Base-by-base conservation (phyloP, 2,888 invertebrate species). In the Epinotia ramella region DNA sequence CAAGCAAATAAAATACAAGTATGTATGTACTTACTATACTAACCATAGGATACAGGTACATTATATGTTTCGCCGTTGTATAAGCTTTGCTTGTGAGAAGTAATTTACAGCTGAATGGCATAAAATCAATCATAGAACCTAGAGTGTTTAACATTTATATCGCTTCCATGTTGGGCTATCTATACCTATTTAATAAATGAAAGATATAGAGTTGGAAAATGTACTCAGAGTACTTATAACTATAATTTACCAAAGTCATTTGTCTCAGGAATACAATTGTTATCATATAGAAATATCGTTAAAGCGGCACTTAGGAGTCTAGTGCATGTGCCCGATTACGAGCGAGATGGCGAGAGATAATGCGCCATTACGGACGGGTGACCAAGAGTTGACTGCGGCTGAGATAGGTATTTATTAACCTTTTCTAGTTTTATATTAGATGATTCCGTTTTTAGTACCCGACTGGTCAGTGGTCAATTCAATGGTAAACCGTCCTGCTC, bases 291-390 rank as follows among this genome's bases (percentile, higher is more conserved):
- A 76, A 76, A 73, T 73, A 76, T 76, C 76, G 67, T 76, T 76
- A 72, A 76, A 72, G 62, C 67, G 62, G 76, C 72, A 76, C 76
- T 76, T 76, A 76, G 76, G 72, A 76, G 67, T 77, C 77, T 73
- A 80, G 77, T 82, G 82, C 82, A 81, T 83, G 80, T 81, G 84
- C 84, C 83, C 84, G 84, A 84, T 86, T 80, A 84, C 83, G 81
- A 80, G 80, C 84, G 83, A 86, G 87, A 88, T 88, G 85, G 85
- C 82, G 78, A 82, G 82, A 87, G 89, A 91, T 92, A 93, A 92
- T 90, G 84, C 79, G 84, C 88, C 86, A 92, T 93, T 93, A 91
- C 24, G 44, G 33, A 53, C n/a, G 65, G 70, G 60, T 60, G 53
- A 18, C 75, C 70, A 71, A 53, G 20, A 49, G 3, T 20, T 24